These are phyloP conservation scores for Macrotus californicus DNA, from an alignment of 2,113 vertebrate species.

Conservation along the genomic window DNA sequence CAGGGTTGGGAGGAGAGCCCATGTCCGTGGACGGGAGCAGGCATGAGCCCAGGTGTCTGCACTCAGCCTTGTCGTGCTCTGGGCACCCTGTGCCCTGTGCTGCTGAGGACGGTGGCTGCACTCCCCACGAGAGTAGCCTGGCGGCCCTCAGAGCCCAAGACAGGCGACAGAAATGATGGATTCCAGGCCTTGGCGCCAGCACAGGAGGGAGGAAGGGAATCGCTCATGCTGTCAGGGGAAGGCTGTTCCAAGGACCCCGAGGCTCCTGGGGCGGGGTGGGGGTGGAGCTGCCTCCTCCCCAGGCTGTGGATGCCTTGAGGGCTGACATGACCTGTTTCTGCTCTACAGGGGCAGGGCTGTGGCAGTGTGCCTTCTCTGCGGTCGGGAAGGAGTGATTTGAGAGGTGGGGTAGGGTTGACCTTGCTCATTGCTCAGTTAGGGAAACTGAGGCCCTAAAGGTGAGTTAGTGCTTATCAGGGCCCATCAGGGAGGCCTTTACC, in stretches of 20 bases:
- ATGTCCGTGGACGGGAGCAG: neutral
- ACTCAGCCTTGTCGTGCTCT: neutral
- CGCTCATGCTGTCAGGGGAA: constrained; percentile 7
- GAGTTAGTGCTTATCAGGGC: rapidly evolving
- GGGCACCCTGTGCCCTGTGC: neutral
- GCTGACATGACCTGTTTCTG: rapidly evolving
- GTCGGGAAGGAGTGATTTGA: too few species aligned
- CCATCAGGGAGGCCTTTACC: neutral
- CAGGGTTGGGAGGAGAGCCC: neutral
- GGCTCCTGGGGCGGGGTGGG: neutral
- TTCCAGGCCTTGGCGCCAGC: neutral
- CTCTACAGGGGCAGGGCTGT: rapidly evolving
- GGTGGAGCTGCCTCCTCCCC: neutral
- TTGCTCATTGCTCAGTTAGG: neutral
- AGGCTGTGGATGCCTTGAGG: neutral
- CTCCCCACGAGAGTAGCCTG: neutral
- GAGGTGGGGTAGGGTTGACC: neutral
- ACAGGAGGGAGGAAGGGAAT: neutral
- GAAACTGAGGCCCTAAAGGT: neutral
- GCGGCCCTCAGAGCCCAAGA: neutral
- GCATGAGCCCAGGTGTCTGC: neutral
- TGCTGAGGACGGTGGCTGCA: rapidly evolving
- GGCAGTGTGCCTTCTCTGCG: rapidly evolving
- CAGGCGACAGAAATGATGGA: neutral
- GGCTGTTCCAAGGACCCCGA: neutral